phyloP scores from a whole-genome alignment of 2,113 vertebrate genomes.

The Bubo blakistoni region DNA sequence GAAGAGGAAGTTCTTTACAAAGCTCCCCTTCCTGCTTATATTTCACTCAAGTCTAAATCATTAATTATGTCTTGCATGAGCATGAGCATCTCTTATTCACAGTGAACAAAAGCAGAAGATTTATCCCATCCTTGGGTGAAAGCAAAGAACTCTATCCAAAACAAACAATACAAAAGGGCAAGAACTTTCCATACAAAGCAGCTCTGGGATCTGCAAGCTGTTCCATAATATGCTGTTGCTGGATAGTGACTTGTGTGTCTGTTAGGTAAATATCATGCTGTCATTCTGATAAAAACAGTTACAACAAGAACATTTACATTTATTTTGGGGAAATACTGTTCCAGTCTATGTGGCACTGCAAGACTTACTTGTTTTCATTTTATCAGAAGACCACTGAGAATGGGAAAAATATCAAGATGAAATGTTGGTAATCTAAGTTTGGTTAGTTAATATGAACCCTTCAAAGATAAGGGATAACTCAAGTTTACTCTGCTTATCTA shows the following conservation, averaged over 20 bases:
- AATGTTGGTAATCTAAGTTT: constrained; percentile 13
- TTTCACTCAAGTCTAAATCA: not conserved
- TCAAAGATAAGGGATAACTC: not conserved
- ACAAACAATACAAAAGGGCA: not conserved
- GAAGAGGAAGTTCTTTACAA: not conserved
- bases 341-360: not conserved
- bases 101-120: not conserved
- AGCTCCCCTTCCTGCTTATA: not conserved
- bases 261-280: not conserved
- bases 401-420: not conserved
- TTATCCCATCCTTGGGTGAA: not conserved
- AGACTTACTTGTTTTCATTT: not conserved
- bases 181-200: not conserved
- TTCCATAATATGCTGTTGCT: not conserved
- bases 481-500: not conserved
- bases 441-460: not conserved
- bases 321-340: not conserved
- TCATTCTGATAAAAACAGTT: not conserved
- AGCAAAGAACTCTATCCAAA: not conserved
- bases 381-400: not conserved
- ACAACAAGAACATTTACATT: not conserved
- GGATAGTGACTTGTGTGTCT: not conserved
- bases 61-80: not conserved
- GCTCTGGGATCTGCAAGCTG: not conserved
- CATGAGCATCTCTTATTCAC: not conserved